Conservation (phyloP, 2,888 invertebrate genomes). For the Tipula helvola region DNA sequence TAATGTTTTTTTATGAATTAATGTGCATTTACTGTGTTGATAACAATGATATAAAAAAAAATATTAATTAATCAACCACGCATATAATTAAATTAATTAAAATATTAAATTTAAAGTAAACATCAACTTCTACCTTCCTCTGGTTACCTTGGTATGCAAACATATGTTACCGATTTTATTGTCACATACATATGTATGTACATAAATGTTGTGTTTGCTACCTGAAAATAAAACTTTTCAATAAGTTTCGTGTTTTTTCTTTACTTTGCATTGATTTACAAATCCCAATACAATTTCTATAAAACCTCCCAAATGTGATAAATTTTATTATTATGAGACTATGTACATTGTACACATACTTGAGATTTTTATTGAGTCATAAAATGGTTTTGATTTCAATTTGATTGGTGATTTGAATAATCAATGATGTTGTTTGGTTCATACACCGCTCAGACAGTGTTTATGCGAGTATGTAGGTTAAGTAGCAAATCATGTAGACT, state of each 20-base stretch:
- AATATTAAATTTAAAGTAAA: too few species aligned
- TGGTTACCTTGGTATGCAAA: too few species aligned
- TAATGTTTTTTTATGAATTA: too few species aligned
- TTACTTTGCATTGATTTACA: neutral
- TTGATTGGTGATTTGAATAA: neutral
- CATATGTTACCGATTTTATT: neutral
- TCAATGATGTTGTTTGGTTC: neutral
- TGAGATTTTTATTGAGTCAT: neutral
- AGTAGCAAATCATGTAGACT: too few species aligned
- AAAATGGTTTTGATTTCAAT: slow-evolving; percentile 4
- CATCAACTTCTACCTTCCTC: too few species aligned
- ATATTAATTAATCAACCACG: too few species aligned
- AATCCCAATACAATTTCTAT: neutral
- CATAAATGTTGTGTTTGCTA: neutral
- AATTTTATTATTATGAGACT: neutral
- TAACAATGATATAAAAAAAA: too few species aligned
- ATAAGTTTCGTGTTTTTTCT: neutral
- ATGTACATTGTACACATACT: neutral
- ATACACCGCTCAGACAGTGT: neutral
- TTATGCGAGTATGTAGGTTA: neutral
- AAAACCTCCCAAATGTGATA: neutral
- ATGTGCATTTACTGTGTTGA: too few species aligned
- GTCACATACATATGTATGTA: too few species aligned
- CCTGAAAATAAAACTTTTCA: neutral
- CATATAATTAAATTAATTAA: too few species aligned